Percentiles rank a stretch among this genome's conserved stretches.
phyloP scores from a whole-genome alignment of 2,888 invertebrate species.

The Belgica antarctica region DNA sequence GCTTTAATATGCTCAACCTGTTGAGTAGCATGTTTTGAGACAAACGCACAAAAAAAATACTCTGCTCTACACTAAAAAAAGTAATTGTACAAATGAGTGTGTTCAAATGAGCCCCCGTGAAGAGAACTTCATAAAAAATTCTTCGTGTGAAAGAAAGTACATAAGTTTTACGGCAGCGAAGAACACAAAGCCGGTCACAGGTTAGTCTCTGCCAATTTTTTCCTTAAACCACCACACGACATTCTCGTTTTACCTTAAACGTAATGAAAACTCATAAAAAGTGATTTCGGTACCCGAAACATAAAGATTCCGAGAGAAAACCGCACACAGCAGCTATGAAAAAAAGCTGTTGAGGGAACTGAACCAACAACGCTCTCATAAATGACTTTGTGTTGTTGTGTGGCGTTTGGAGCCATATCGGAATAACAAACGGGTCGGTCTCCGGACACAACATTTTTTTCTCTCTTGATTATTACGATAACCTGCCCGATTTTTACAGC shows the following conservation, averaged over 20 bases:
- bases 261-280: slow-evolving; percentile 35
- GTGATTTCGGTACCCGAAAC: slow-evolving; percentile 30
- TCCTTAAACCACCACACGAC: slow-evolving; percentile 3
- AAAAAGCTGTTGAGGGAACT: background rate
- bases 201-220: slow-evolving; percentile 18
- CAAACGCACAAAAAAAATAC: too few relatives aligned
- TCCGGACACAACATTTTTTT: slow-evolving; percentile 18
- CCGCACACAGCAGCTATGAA: slow-evolving; percentile 14
- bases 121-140: too few relatives aligned
- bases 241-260: slow-evolving; percentile 9
- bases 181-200: slow-evolving; percentile 6
- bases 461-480: slow-evolving; percentile 23
- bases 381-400: slow-evolving; percentile 28
- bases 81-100: too few relatives aligned
- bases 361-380: background rate
- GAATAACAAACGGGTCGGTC: background rate
- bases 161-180: too few relatives aligned
- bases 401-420: background rate
- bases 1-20: slow-evolving; percentile 25
- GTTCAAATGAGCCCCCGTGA: too few relatives aligned
- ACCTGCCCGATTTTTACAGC: slow-evolving; percentile 4
- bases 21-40: slow-evolving; percentile 15
- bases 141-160: too few relatives aligned
- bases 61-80: too few relatives aligned
- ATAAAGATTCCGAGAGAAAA: slow-evolving; percentile 18